Evolutionary conservation across 1,140 invertebrate species (phyloP).

Genomic region (Bradysia coprophila): DNA sequence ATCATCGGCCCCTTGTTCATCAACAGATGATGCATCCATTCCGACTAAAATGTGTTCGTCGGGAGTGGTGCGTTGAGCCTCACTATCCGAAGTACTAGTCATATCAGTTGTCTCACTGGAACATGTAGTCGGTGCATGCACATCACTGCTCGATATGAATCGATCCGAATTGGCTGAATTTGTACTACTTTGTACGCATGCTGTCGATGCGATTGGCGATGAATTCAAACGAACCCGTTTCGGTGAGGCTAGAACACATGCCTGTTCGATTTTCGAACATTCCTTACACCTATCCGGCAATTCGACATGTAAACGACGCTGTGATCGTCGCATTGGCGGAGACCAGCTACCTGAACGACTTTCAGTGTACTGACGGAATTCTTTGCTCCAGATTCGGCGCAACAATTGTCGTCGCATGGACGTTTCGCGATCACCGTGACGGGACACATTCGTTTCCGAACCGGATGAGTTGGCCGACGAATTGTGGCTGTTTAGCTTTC

Average conservation of each 20-base stretch:
- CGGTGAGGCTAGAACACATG: neutral
- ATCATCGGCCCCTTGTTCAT: no score
- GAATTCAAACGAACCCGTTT: neutral
- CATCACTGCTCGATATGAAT: neutral
- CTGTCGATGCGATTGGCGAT: neutral
- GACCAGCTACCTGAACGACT: neutral
- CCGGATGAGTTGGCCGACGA: neutral
- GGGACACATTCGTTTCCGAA: neutral
- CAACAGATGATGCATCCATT: no score
- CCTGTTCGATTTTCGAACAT: neutral
- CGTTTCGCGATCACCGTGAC: neutral
- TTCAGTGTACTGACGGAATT: neutral
- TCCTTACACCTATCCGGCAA: neutral
- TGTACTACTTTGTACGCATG: neutral
- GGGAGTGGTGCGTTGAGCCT: no score
- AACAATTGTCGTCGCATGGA: slow-evolving; percentile 3
- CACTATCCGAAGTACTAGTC: no score
- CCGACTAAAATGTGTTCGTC: no score
- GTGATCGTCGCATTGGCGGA: slow-evolving; percentile 1
- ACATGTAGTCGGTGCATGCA: no score
- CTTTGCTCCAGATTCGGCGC: slow-evolving; percentile 2
- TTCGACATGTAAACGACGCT: neutral
- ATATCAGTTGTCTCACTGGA: no score
- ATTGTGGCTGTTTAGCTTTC: neutral
- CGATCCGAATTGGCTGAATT: neutral